These are phyloP conservation scores for Otus scops DNA, from an alignment of 2,797 vertebrate genomes.

Conservation along the genomic window DNA sequence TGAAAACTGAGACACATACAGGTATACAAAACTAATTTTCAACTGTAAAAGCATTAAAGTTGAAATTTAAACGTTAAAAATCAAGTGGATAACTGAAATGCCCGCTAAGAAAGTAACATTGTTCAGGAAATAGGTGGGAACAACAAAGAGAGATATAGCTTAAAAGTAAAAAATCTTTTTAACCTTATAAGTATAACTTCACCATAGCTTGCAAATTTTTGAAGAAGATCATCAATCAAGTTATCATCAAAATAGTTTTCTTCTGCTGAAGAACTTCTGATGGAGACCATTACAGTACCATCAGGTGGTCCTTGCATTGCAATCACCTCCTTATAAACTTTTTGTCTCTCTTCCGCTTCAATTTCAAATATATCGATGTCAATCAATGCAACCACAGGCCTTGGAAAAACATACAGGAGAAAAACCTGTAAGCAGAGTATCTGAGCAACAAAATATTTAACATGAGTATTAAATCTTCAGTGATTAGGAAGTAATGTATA, in stretches of 20 bases:
- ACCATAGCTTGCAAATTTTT: slow-evolving; percentile 90
- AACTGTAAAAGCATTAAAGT: neutral
- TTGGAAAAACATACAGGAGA: slow-evolving; percentile 33
- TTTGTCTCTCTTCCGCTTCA: slow-evolving; percentile 91
- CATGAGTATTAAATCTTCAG: neutral
- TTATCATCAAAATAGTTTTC: slow-evolving; percentile 89
- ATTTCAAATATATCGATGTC: slow-evolving; percentile 97
- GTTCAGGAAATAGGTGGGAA: neutral
- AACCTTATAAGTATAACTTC: slow-evolving; percentile 97
- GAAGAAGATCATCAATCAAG: slow-evolving; percentile 93
- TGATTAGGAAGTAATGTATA: neutral
- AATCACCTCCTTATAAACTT: slow-evolving; percentile 94
- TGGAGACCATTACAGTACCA: slow-evolving; percentile 92
- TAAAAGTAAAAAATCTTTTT: neutral
- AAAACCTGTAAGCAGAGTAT: neutral
- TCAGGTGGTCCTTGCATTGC: slow-evolving; percentile 93
- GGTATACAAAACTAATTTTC: neutral
- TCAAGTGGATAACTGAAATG: neutral
- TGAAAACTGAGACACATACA: neutral
- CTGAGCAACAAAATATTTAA: neutral
- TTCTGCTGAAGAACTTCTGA: slow-evolving; percentile 85
- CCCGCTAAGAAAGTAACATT: neutral
- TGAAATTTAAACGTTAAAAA: neutral
- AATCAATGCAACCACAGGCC: slow-evolving; percentile 92
- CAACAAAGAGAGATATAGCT: neutral